Evolutionary conservation across 1,140 invertebrate genomes (phyloP).

Genomic region (Drosophila baimaii): DNA sequence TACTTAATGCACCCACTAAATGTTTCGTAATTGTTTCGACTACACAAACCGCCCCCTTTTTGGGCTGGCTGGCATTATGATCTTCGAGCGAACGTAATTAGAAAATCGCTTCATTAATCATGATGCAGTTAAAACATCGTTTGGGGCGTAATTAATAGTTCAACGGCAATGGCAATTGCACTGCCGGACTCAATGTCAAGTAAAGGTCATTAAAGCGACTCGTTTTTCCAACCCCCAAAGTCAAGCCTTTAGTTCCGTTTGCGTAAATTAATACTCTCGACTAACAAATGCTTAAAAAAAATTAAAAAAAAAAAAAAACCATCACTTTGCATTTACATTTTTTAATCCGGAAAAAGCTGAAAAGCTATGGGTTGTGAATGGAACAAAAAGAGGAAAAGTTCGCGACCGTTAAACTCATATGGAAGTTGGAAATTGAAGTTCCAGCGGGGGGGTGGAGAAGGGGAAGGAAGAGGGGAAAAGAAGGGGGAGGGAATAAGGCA

Average conservation of each 20-base stretch:
- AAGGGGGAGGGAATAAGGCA: background rate
- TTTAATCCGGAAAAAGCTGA: conserved; percentile 34
- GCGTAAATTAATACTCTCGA: conserved; percentile 59
- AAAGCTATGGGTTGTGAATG: conserved; percentile 3
- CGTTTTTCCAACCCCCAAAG: conserved; percentile 18
- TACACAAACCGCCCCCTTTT: background rate
- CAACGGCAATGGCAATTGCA: conserved; percentile 48
- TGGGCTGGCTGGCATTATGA: background rate
- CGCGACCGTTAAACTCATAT: conserved; percentile 63
- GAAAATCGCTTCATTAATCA: conserved; percentile 73
- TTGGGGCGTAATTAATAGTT: conserved; percentile 72
- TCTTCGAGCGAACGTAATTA: conserved; percentile 57
- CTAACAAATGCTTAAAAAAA: background rate
- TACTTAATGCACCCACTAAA: conserved; percentile 29
- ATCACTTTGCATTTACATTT: conserved; percentile 47
- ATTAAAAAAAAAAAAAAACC: conserved; percentile 6
- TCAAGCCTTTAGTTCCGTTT: conserved; percentile 62
- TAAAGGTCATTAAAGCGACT: conserved; percentile 69
- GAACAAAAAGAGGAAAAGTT: conserved; percentile 22
- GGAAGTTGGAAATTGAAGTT: conserved; percentile 69
- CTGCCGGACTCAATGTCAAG: conserved; percentile 63
- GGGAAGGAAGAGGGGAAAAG: background rate
- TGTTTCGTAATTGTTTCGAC: conserved; percentile 22
- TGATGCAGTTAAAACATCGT: conserved; percentile 68
- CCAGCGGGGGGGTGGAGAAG: conserved; percentile 11